A percentile compares a stretch with the other conserved stretches of the same genome.
These are phyloP conservation scores for Cryptocephalus moraei DNA, from an alignment of 2,888 invertebrate species.

Conservation along the genomic window DNA sequence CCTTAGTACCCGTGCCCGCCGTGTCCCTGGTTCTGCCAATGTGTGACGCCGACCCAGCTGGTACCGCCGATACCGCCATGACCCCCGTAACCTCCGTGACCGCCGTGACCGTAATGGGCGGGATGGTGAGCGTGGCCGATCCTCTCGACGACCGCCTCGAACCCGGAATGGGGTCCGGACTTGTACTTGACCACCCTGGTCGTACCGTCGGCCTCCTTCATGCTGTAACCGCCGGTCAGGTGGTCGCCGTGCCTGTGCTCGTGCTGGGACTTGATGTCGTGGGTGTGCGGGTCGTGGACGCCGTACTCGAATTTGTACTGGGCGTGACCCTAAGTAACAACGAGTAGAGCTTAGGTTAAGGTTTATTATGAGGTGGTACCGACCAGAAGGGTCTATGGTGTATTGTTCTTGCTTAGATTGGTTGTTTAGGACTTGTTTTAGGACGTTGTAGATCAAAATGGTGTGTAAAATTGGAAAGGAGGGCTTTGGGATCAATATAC, in stretches of 20 bases:
- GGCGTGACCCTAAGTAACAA: constrained; percentile 10
- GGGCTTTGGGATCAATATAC: no score
- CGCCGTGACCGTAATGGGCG: constrained; percentile 18
- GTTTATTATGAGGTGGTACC: no score
- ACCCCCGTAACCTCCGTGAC: neutral
- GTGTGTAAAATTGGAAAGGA: no score
- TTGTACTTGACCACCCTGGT: constrained; percentile 33
- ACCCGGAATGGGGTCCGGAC: constrained; percentile 16
- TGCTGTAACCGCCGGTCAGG: constrained; percentile 32
- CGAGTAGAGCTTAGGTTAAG: neutral
- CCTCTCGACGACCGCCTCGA: constrained; percentile 21
- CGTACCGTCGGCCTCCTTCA: constrained; percentile 35
- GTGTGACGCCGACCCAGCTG: constrained; percentile 22
- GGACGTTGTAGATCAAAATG: no score
- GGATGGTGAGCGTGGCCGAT: constrained; percentile 23
- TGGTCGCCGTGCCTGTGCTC: constrained; percentile 33
- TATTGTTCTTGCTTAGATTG: no score
- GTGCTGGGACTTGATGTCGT: constrained; percentile 33
- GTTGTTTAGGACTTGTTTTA: no score
- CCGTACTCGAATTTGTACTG: constrained; percentile 34
- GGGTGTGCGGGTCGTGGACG: constrained; percentile 34
- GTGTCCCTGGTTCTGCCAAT: constrained; percentile 16
- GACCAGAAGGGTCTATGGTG: no score
- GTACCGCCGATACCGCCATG: constrained; percentile 10
- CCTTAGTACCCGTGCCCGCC: neutral